Evolutionary conservation across 2,888 invertebrate genomes (phyloP).

Genomic region (Ernsta delagoae): DNA sequence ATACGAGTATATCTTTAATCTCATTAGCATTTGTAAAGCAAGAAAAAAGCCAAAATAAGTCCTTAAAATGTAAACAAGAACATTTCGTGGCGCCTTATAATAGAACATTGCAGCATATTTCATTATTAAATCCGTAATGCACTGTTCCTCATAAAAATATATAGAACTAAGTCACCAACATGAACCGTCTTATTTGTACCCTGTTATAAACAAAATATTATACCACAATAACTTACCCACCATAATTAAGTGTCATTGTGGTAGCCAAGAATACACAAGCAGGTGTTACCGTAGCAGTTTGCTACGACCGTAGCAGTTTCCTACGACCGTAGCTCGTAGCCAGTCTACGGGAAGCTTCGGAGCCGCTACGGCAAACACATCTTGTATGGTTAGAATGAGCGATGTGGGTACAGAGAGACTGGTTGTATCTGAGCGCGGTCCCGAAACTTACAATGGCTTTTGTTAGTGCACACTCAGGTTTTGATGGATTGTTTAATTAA

Average conservation of each 20-base stretch:
- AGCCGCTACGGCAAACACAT: constrained; percentile 1
- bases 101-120: neutral
- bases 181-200: too few species aligned
- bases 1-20: too few species aligned
- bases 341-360: constrained; percentile 7
- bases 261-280: constrained; percentile 34
- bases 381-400: constrained; percentile 2
- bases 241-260: constrained; percentile 39
- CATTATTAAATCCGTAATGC: too few species aligned
- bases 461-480: constrained; percentile 25
- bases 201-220: too few species aligned
- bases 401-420: neutral
- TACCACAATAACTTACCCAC: too few species aligned
- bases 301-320: constrained; percentile 29
- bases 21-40: neutral
- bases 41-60: neutral
- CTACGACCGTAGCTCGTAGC: constrained; percentile 23
- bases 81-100: neutral
- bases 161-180: constrained; percentile 1
- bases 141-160: constrained; percentile 1
- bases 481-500: constrained; percentile 37
- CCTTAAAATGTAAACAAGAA: neutral
- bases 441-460: constrained; percentile 32
- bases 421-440: constrained; percentile 17
- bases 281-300: constrained; percentile 24